A percentile compares a stretch with the other conserved stretches of the same genome.
phyloP scores from a whole-genome alignment of 30 jellyfish, hydroid and myxozoan genomes.

The Aurelia sp. region DNA sequence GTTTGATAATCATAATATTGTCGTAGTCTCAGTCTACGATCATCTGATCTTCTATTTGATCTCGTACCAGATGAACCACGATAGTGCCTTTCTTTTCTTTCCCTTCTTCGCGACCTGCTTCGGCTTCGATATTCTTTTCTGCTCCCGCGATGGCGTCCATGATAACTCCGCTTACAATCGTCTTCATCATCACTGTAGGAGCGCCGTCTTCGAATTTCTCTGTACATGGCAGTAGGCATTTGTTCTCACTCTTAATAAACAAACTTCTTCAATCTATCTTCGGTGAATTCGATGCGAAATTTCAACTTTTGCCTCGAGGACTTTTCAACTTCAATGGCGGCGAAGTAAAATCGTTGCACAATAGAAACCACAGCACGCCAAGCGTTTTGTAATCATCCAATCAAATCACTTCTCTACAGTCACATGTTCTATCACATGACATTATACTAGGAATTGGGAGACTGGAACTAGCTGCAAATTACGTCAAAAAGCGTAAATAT shows the following conservation, averaged over 20 bases:
- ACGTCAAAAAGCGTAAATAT: too few relatives aligned
- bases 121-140: conserved; percentile 66
- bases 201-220: conserved; percentile 54
- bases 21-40: conserved; percentile 67
- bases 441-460: too few relatives aligned
- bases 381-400: neutral
- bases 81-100: conserved; percentile 61
- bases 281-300: too few relatives aligned
- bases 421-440: conserved; percentile 1
- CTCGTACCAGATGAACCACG: conserved; percentile 98
- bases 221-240: conserved; percentile 66
- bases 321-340: too few relatives aligned
- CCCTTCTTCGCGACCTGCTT: conserved; percentile 53
- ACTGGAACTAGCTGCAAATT: too few relatives aligned
- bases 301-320: too few relatives aligned
- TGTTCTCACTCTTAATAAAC: neutral
- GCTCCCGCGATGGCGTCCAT: conserved; percentile 29
- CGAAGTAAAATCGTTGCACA: neutral
- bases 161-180: conserved; percentile 13
- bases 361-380: neutral
- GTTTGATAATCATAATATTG: conserved; percentile 49
- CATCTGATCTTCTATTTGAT: conserved; percentile 86
- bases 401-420: neutral
- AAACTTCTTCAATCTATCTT: too few relatives aligned
- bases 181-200: conserved; percentile 35